A percentile compares a stretch with the other conserved stretches of the same genome.
Evolutionary conservation across 2,113 vertebrate genomes (phyloP).

Genomic region (Morone saxatilis): DNA sequence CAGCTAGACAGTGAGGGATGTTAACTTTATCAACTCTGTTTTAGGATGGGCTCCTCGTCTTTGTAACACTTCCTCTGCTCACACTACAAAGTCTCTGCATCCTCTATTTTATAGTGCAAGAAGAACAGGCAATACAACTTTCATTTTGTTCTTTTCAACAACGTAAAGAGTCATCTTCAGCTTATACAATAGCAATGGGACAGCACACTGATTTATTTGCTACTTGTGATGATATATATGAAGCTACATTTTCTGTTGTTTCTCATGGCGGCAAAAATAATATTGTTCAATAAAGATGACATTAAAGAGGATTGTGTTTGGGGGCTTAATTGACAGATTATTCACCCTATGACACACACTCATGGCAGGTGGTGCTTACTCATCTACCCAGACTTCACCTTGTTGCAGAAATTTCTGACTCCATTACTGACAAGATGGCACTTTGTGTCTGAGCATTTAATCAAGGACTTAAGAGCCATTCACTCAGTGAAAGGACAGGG

Average conservation of each 20-base stretch:
- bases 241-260: neutral
- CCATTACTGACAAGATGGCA: neutral
- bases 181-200: neutral
- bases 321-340: neutral
- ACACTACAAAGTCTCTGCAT: neutral
- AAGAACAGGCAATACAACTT: neutral
- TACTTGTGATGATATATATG: too few relatives aligned
- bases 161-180: neutral
- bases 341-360: neutral
- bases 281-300: neutral
- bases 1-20: neutral
- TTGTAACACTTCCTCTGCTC: neutral
- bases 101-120: neutral
- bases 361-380: neutral
- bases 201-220: neutral
- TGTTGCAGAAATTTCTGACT: neutral
- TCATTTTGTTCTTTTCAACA: neutral
- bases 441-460: constrained; percentile 2
- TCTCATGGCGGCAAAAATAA: neutral
- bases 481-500: neutral
- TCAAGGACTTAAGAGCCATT: neutral
- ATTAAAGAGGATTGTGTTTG: neutral
- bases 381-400: neutral
- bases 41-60: neutral
- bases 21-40: neutral